Evolutionary conservation across 2,797 vertebrate genomes (phyloP), one percentile per base, ranked within the genome.

Genomic region (Sebastes paucispinis): DNA sequence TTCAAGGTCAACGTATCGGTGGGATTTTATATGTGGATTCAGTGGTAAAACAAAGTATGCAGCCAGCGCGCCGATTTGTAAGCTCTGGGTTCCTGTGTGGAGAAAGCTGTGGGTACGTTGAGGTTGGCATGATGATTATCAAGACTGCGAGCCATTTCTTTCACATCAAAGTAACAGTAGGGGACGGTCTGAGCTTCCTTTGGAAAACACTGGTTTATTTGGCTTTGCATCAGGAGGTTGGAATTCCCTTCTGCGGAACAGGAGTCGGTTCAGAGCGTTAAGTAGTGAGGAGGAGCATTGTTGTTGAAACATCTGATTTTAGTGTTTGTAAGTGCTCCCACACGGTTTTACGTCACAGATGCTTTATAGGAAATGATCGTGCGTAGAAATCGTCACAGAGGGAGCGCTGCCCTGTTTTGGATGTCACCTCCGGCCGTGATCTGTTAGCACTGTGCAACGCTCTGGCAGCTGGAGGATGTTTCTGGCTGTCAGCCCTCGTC

Each of bases 151-250:
- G 69, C 60, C 85, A 72, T 92, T 93, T 92, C 68, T 87, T 86
- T 87, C 82, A 91, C 92, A 90, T 93, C 89, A 93, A 92, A 92
- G 91, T 80, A 81, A 75, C 87, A 82, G 86, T 39, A 69, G 87
- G 85, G 85, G 84, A 80, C 70, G 10, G 74, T 63, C 71, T 65
- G 77, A 76, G 84, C 87, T 94, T 94, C 91, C 90, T 90, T 93
- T 84, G 75, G 87, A 93, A 94, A 95, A 95, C 92, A 95, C 74
- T 69, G 84, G 57, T 47, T 88, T 93, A 83, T 90, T 93, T 94
- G 75, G 81, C 75, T 85, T 90, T 88, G 81, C 86, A 83, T 73
- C 78, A 80, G 69, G 75, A 87, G 80, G 87, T 68, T 84, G 85
- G 69, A 87, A 84, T 89, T 83, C 84, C 83, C 83, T 69, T 87